A percentile compares a stretch with the other conserved stretches of the same genome.
These are phyloP conservation scores for Paramormyrops kingsleyae DNA, from an alignment of 2,113 vertebrate species.

Conservation along the genomic window DNA sequence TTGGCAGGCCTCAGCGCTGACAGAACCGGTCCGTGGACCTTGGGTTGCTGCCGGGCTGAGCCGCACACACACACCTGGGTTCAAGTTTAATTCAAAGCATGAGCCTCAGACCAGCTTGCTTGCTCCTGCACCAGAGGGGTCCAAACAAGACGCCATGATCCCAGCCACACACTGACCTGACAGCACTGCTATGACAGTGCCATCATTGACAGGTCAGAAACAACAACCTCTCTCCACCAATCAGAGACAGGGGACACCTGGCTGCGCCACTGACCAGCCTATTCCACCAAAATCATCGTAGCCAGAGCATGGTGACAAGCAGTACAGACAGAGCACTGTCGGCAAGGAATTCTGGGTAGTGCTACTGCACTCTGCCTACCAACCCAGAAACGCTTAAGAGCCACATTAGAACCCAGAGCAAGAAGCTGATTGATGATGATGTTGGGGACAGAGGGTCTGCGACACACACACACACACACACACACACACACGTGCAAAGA, in stretches of 20 bases:
- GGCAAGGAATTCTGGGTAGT: not conserved
- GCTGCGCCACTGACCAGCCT: not conserved
- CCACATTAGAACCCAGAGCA: not conserved
- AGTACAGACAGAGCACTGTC: not conserved
- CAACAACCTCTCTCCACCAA: not conserved
- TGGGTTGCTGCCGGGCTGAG: not conserved
- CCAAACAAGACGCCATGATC: slow-evolving; percentile 43
- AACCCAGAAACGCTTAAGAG: not conserved
- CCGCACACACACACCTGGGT: not conserved
- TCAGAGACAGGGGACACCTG: not conserved
- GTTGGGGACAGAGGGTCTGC: not conserved
- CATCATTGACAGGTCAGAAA: not conserved
- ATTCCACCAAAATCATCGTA: not conserved
- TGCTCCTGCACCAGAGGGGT: slow-evolving; percentile 47
- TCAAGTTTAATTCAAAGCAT: not conserved
- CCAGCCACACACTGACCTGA: not conserved
- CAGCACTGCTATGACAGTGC: not conserved
- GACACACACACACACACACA: slow-evolving; percentile 7
- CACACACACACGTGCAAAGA: slow-evolving; percentile 4
- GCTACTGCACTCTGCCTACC: not conserved
- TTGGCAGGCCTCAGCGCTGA: not conserved
- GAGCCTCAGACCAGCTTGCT: slow-evolving; percentile 34
- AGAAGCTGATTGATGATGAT: not conserved
- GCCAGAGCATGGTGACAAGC: not conserved
- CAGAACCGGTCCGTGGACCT: not conserved